A percentile compares a stretch with the other conserved stretches of the same genome.
Conservation (phyloP, 2,888 invertebrate species). For the Caenorhabditis japonica region DNA sequence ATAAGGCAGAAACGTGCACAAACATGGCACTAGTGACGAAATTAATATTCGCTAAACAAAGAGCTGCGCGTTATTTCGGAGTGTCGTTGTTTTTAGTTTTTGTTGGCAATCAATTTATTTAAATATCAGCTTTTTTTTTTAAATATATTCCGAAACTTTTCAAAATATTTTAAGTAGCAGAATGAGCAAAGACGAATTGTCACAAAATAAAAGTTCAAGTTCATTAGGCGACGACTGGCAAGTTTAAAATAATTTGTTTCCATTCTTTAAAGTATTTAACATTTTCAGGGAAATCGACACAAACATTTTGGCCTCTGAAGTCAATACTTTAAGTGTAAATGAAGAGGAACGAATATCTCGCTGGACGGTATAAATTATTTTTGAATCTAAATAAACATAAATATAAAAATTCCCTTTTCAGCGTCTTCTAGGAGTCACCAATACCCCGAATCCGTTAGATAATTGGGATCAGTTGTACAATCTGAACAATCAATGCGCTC, state of each 20-base stretch:
- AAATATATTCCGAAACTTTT: background rate
- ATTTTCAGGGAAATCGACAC: slow-evolving; percentile 45
- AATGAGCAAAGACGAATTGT: slow-evolving; percentile 15
- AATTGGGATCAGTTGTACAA: slow-evolving; percentile 94
- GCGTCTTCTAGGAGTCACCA: slow-evolving; percentile 79
- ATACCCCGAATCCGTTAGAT: slow-evolving; percentile 78
- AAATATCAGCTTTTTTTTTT: too few species aligned
- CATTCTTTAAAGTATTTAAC: background rate
- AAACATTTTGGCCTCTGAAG: slow-evolving; percentile 2
- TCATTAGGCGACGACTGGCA: slow-evolving; percentile 57
- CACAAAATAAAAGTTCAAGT: slow-evolving; percentile 33
- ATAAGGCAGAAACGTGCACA: too few species aligned
- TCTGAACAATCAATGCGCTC: slow-evolving; percentile 89
- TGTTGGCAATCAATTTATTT: too few species aligned
- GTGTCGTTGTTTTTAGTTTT: slow-evolving; percentile 14
- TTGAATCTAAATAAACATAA: background rate
- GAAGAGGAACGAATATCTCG: slow-evolving; percentile 9
- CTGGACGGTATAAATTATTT: slow-evolving; percentile 47
- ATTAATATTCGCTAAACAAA: slow-evolving; percentile 22
- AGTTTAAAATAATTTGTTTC: background rate
- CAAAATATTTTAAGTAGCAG: background rate
- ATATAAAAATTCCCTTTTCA: slow-evolving; percentile 66
- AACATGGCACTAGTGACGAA: too few species aligned
- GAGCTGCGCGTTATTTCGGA: slow-evolving; percentile 16
- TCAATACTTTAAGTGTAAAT: slow-evolving; percentile 1